Base-by-base conservation (phyloP, 2,888 invertebrate genomes). In the Cryptops parisi region DNA sequence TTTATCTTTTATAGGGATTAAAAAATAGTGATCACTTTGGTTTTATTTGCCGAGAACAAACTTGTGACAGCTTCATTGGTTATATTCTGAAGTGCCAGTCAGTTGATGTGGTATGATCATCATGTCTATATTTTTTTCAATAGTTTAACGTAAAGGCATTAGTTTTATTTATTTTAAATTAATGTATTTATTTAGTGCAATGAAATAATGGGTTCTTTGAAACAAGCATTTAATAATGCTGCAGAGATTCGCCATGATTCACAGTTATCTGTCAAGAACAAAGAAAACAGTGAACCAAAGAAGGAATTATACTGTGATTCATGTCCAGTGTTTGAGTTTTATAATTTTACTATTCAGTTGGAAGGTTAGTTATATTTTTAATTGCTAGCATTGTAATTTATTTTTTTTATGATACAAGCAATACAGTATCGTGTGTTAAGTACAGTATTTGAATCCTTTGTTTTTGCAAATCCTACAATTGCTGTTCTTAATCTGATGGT, bases 251-350 rank as follows among this genome's bases (percentile, higher is more conserved):
- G n/a, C n/a, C n/a, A n/a, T n/a, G n/a, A n/a, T n/a, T 17, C 51
- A 47, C n/a, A 44, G 33, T n/a, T n/a, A n/a, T n/a, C n/a, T n/a
- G n/a, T n/a, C n/a, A n/a, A 6, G 27, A 52, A n/a, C 52, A 49
- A 46, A 45, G 21, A 17, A 57, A 57, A 25, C 22, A 41, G 12
- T 38, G 43, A 17, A 41, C 33, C 9, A 60, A 61, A 75, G 79
- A 47, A 66, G 76, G 60, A 76, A 80, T 60, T 76, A 78, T 62
- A 80, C 77, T 96, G 94, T 67, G 91, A 91, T 58, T 86, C 88
- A 64, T 96, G 94, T 63, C 94, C 94, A 0, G 86, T 94, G 84
- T 76, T 91, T 52, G 94, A 93, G 88, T 91, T 86, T 68, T 89
- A 90, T 64, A 81, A 84, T 63, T 73, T 96, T 0, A 89, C 87